Evolutionary conservation across 2,797 vertebrate genomes (phyloP).

Genomic region (Crocodylus rhombifer): DNA sequence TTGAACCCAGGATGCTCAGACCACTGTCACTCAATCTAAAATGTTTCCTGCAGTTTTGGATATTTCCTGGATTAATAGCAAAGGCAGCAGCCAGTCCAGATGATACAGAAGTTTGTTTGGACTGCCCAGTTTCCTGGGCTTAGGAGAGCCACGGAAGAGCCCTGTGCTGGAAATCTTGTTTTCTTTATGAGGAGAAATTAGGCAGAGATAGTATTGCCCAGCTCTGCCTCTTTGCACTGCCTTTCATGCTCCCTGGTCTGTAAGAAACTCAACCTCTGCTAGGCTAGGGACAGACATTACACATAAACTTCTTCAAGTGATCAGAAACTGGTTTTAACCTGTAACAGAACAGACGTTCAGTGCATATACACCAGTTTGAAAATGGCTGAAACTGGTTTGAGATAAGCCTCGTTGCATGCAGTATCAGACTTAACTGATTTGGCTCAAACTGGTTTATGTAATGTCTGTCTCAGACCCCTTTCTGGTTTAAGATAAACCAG

Average conservation of each 20-base stretch:
- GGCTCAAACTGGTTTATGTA: no score
- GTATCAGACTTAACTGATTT: no score
- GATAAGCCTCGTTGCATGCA: no score
- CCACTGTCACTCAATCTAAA: not conserved
- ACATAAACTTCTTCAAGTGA: no score
- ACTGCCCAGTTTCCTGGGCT: not conserved
- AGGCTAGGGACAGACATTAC: no score
- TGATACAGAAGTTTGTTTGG: not conserved
- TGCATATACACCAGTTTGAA: no score
- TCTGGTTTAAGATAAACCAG: no score
- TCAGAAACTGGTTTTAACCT: no score
- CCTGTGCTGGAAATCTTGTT: not conserved
- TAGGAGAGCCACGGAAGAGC: not conserved
- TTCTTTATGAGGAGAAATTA: not conserved
- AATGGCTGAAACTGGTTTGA: no score
- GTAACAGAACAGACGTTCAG: no score
- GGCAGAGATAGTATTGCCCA: not conserved
- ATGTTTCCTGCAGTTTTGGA: not conserved
- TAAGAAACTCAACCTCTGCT: not conserved
- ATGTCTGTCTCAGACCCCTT: no score
- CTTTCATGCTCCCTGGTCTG: not conserved
- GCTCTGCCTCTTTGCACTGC: not conserved
- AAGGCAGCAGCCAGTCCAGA: not conserved
- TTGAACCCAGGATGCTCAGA: not conserved
- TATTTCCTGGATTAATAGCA: not conserved